Base-by-base conservation (phyloP, 2,113 vertebrate genomes). In the Tauraco erythrolophus region DNA sequence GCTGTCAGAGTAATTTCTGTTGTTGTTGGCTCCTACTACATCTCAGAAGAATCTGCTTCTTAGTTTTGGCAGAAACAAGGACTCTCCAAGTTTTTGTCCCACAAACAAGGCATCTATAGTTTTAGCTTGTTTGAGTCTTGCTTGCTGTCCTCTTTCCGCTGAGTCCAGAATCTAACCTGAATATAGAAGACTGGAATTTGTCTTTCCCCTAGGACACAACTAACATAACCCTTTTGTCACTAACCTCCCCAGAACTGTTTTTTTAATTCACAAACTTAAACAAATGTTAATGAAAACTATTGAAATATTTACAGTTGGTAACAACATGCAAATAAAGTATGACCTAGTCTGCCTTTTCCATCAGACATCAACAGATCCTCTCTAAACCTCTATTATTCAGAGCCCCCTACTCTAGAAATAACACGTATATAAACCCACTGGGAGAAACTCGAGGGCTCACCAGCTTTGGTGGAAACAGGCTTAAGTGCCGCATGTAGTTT, bases 191-290 rank as follows among this genome's bases (percentile, higher is more conserved):
- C 30, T 41, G 54, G 16, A 61, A 84, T 48, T 74, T 62, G 7
- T 35, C 76, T 62, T 79, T 76, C 37, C 28, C 33, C 7, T 13
- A 33, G 37, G 27, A 62, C 43, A 84, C 30, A 76, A 5, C 11
- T 41, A 64, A 60, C 35, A 31, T 9, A 84, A 58, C 7, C 1
- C 0, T 60, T 88, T 50, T 84, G 25, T 50, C 4, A 1, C 45
- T 54, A 81, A 53, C 4, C 5, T 7, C 28, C 8, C 11, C 1
- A 22, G 31, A 66, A 30, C 1, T 24, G 3, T 1, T 2, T 16
- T 46, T 53, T 46, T 21, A 23, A 61, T 62, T 83, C 17, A 78
- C 45, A 11, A 88, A 30, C 11, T 48, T 78, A 27, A 91, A 64
- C 19, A 86, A 75, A 39, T 10, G 6, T 27, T n/a, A 65, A 53